Evolutionary conservation across 2,888 invertebrate genomes (phyloP).

Genomic region (Hemicrepidius hirtus): DNA sequence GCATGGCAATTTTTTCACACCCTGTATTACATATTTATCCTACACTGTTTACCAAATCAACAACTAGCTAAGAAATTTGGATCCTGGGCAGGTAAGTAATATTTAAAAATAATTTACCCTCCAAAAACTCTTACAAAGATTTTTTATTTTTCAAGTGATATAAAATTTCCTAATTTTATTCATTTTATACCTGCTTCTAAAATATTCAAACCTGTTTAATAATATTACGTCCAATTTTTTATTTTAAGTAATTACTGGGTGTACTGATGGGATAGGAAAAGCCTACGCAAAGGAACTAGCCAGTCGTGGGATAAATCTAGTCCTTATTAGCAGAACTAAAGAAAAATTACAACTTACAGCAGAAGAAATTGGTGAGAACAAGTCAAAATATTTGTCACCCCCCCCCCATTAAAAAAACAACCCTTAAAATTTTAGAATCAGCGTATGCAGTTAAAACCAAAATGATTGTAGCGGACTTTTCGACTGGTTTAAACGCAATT

Average conservation of each 20-base stretch:
- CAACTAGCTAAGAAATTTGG: conserved; percentile 82
- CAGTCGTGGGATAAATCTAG: conserved; percentile 83
- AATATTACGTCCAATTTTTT: background rate
- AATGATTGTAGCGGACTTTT: conserved; percentile 87
- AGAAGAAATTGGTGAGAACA: conserved; percentile 81
- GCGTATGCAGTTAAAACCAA: conserved; percentile 81
- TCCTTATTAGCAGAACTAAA: conserved; percentile 86
- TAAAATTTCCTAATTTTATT: too few relatives aligned
- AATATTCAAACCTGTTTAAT: too few relatives aligned
- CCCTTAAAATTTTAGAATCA: conserved; percentile 71
- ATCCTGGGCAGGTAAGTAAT: conserved; percentile 91
- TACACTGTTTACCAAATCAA: conserved; percentile 76
- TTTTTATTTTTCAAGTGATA: too few relatives aligned
- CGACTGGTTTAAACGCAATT: conserved; percentile 83
- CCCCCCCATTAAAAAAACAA: background rate
- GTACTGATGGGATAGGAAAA: conserved; percentile 93
- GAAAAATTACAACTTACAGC: conserved; percentile 84
- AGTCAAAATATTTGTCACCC: too few relatives aligned
- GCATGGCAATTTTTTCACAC: conserved; percentile 78
- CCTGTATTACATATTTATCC: too few relatives aligned
- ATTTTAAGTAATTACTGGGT: conserved; percentile 87
- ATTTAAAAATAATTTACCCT: too few relatives aligned
- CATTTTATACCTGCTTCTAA: too few relatives aligned
- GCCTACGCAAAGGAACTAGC: conserved; percentile 90
- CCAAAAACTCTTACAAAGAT: too few relatives aligned